Conservation (phyloP, 2,888 invertebrate species). For the Pycnomerus fuliginosus region DNA sequence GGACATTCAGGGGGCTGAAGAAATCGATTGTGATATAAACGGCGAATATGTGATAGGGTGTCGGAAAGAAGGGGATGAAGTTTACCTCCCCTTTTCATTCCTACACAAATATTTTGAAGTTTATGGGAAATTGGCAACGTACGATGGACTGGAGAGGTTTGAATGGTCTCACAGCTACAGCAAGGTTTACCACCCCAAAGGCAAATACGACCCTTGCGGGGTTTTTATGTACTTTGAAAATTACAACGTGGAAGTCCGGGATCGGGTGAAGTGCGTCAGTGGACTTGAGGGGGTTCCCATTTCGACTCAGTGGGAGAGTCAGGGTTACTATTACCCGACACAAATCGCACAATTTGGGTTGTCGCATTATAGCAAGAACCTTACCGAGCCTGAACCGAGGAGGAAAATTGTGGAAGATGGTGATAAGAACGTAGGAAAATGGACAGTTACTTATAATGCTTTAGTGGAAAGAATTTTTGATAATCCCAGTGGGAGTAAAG, state of each 20-base stretch:
- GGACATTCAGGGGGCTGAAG: constrained; percentile 56
- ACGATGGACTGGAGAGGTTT: constrained; percentile 77
- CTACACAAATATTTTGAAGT: constrained; percentile 93
- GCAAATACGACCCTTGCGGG: constrained; percentile 85
- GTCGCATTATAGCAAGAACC: constrained; percentile 94
- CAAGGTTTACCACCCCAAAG: constrained; percentile 85
- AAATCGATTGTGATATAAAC: constrained; percentile 86
- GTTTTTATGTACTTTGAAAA: constrained; percentile 97
- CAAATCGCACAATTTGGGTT: constrained; percentile 98
- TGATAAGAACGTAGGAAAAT: constrained; percentile 65
- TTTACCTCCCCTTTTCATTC: constrained; percentile 90
- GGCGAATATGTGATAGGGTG: constrained; percentile 64
- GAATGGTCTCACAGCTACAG: constrained; percentile 96
- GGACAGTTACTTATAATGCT: constrained; percentile 74
- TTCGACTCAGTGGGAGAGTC: constrained; percentile 95
- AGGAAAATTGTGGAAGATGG: constrained; percentile 74
- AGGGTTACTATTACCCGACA: constrained; percentile 96
- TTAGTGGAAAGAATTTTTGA: constrained; percentile 64
- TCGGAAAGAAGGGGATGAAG: constrained; percentile 64
- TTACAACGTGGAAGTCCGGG: constrained; percentile 95
- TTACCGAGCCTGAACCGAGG: constrained; percentile 81
- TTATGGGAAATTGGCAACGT: constrained; percentile 78
- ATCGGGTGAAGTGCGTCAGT: constrained; percentile 94
- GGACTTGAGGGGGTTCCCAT: constrained; percentile 92
- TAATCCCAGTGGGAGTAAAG: constrained; percentile 58